Conservation (phyloP, 2,888 invertebrate genomes). For the Griposia aprilina region DNA sequence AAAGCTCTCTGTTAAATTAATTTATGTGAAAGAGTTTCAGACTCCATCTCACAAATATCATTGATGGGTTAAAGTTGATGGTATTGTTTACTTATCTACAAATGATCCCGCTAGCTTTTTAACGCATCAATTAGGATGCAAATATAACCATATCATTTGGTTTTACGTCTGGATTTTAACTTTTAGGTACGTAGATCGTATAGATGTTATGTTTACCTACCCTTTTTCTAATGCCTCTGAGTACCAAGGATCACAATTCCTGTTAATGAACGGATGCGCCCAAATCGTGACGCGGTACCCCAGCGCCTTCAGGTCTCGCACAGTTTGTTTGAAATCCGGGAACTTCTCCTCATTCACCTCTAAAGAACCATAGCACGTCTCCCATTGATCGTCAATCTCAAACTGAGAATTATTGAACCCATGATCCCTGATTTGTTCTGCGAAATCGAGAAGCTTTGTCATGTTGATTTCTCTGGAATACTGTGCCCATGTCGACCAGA, state of each 20-base stretch:
- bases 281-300: slow-evolving; percentile 95
- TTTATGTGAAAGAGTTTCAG: neutral
- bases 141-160: neutral
- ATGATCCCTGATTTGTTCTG: slow-evolving; percentile 91
- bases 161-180: neutral
- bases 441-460: slow-evolving; percentile 91
- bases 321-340: slow-evolving; percentile 91
- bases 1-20: neutral
- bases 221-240: slow-evolving; percentile 89
- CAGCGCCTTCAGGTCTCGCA: slow-evolving; percentile 90
- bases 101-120: neutral
- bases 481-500: slow-evolving; percentile 97
- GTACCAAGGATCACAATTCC: slow-evolving; percentile 92
- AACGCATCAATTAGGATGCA: neutral
- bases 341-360: slow-evolving; percentile 93
- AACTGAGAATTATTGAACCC: slow-evolving; percentile 93
- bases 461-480: slow-evolving; percentile 92
- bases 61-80: neutral
- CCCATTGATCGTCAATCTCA: slow-evolving; percentile 97
- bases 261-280: slow-evolving; percentile 96
- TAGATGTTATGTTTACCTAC: slow-evolving; percentile 76
- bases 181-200: too few relatives aligned
- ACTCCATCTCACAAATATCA: neutral
- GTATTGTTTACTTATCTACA: neutral
- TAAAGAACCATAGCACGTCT: slow-evolving; percentile 95